phyloP scores from a whole-genome alignment of 2,113 vertebrate genomes.

The Recurvirostra avosetta region DNA sequence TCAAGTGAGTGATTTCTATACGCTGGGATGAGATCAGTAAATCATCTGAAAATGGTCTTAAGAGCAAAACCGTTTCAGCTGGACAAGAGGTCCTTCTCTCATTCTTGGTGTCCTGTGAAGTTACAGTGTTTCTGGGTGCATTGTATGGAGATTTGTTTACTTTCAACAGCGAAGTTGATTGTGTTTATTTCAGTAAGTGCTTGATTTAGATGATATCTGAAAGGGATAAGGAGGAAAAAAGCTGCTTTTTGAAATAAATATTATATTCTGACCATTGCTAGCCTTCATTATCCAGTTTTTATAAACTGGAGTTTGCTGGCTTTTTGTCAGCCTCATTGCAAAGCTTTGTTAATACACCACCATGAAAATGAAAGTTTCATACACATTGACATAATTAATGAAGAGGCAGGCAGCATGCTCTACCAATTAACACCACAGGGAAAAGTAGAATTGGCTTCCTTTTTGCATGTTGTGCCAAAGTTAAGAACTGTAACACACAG shows the following conservation, averaged over 20 bases:
- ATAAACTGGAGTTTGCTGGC: slow-evolving; percentile 44
- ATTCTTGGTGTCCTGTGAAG: neutral
- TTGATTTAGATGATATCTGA: neutral
- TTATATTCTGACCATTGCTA: slow-evolving; percentile 8
- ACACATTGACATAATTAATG: slow-evolving; percentile 91
- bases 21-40: slow-evolving; percentile 23
- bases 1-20: neutral
- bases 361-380: slow-evolving; percentile 81
- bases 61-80: neutral
- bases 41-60: neutral
- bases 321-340: slow-evolving; percentile 68
- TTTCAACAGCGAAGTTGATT: neutral
- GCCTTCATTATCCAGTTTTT: slow-evolving; percentile 53
- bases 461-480: slow-evolving; percentile 82
- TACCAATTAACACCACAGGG: slow-evolving; percentile 93
- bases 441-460: slow-evolving; percentile 88
- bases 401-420: slow-evolving; percentile 85
- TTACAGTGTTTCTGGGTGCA: neutral
- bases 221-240: neutral
- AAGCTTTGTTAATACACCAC: slow-evolving; percentile 76
- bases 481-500: slow-evolving; percentile 83
- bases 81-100: neutral
- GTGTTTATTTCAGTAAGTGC: slow-evolving; percentile 23
- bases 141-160: slow-evolving; percentile 5
- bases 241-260: neutral